A percentile compares a stretch with the other conserved stretches of the same genome.
Evolutionary conservation across 1,140 invertebrate genomes (phyloP).

Genomic region (Saccostrea echinata): DNA sequence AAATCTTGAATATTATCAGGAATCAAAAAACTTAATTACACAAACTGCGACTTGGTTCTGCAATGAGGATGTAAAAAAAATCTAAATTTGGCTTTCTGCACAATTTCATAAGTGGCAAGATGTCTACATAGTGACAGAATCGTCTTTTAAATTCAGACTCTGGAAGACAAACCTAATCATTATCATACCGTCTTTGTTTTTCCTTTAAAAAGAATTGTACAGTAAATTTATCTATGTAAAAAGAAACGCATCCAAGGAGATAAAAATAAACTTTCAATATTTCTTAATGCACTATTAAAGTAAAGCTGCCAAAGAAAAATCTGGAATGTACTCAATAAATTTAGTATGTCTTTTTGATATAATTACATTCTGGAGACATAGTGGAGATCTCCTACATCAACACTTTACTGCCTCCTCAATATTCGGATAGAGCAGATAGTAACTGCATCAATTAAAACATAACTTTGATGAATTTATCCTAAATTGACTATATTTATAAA

Average conservation of each 20-base stretch:
- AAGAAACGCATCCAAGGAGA: not conserved
- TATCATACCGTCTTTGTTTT: not conserved
- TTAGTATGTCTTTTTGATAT: not conserved
- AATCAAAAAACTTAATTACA: not conserved
- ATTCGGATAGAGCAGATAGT: too few relatives aligned
- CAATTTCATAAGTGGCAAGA: not conserved
- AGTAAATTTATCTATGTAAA: not conserved
- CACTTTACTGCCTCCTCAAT: too few relatives aligned
- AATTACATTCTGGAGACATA: too few relatives aligned
- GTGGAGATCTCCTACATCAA: too few relatives aligned
- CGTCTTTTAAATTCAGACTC: not conserved
- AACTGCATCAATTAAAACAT: too few relatives aligned
- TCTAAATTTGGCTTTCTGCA: not conserved
- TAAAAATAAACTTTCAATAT: not conserved
- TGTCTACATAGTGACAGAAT: not conserved
- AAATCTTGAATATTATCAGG: not conserved
- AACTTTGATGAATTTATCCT: too few relatives aligned
- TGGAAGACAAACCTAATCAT: conserved; percentile 19
- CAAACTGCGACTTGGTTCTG: not conserved
- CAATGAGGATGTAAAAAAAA: not conserved
- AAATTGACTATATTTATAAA: too few relatives aligned
- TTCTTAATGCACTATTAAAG: conserved; percentile 9
- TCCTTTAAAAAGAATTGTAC: not conserved
- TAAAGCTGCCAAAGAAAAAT: conserved; percentile 38
- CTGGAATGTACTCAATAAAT: conserved; percentile 15